Conservation (phyloP, 2,113 vertebrate genomes). For the Porphyrio hochstetteri region DNA sequence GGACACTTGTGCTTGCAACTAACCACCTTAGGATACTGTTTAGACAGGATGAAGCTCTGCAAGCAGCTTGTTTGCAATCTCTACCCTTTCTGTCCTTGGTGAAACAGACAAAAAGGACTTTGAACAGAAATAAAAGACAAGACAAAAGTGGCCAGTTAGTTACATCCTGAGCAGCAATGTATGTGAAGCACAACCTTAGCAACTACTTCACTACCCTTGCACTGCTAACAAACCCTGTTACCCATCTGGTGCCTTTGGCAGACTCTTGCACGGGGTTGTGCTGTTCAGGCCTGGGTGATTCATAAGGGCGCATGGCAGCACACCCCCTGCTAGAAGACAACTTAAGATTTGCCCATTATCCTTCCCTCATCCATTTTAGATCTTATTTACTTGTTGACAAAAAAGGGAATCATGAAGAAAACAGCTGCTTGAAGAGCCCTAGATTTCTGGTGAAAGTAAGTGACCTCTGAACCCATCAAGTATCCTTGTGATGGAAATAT, state of each 20-base stretch:
- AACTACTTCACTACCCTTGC: background rate
- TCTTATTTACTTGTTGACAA: rapidly evolving
- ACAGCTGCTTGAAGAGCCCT: background rate
- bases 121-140: background rate
- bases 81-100: background rate
- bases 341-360: background rate
- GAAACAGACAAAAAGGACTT: background rate
- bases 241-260: background rate
- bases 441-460: background rate
- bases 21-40: background rate
- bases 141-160: rapidly evolving
- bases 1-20: background rate
- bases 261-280: background rate
- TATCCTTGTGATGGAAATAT: background rate
- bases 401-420: rapidly evolving
- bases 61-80: background rate
- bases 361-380: background rate
- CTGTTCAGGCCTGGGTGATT: background rate
- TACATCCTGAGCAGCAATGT: background rate
- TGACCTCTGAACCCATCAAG: background rate
- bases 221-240: background rate
- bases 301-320: background rate
- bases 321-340: background rate
- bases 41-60: background rate
- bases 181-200: background rate